Base-by-base conservation (phyloP, 1,140 invertebrate species). In the Physella acuta region DNA sequence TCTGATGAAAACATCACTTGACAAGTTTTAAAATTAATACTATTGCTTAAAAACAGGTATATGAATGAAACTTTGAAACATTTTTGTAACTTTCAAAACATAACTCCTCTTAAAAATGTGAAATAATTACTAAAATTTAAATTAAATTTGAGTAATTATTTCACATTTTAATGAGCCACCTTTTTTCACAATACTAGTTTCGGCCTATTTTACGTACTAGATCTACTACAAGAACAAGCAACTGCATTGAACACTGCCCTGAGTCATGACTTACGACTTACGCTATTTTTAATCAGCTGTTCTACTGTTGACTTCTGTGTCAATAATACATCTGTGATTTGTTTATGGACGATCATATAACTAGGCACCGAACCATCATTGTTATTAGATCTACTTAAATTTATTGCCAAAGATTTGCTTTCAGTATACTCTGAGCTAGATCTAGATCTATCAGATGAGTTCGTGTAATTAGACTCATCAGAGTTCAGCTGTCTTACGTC, bases 261-360 rank as follows among this genome's bases (percentile, higher is more conserved):
- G 20, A 44, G 20, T 44, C 20, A 44, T 11, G 39, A 31, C 28
- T 34, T 4, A 59, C 17, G 28, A 16, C 56, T 33, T 59, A 59
- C 56, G 36, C 36, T 59, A 59, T 34, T 34, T n/a, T 31, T 33
- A 4, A 59, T n/a, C 31, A 59, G 56, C n/a, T 28, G 31, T 3
- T 59, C 31, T 59, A 59, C 31, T 17, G 56, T n/a, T 31, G n/a
- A 30, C 36, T 36, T 2, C 33, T 59, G 56, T 17, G 31, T 28
- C 11, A 59, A 34, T 4, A 59, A 20, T 5, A 34, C 56, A 20
- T 59, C 56, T 59, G 31, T 2, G 5, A 59, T 59, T 28, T 59
- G 56, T 59, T n/a, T 59, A 11, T 59, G 28, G n/a, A 59, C 56
- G 24, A 59, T 59, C 2, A 33, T 14, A 59, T 59, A 59, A 28